Percentiles rank a stretch among this genome's conserved stretches.
Evolutionary conservation across 1,140 invertebrate genomes (phyloP).

Genomic region (Dinothrombium tinctorium): DNA sequence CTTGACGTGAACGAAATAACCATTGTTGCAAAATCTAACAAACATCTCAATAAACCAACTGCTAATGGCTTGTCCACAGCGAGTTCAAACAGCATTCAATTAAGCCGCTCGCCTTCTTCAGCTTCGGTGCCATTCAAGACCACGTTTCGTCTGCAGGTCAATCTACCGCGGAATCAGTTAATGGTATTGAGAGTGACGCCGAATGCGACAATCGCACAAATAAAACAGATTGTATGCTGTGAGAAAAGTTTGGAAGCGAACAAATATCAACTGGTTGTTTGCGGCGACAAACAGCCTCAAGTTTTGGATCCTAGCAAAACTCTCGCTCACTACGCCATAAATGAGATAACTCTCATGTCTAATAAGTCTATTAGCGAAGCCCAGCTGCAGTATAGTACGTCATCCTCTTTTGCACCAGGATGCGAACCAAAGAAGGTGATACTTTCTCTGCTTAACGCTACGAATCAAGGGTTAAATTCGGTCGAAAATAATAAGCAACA

Average conservation of each 20-base stretch:
- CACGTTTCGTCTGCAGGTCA: constrained; percentile 49
- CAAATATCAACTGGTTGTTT: constrained; percentile 38
- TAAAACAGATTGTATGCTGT: constrained; percentile 44
- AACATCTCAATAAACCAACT: neutral
- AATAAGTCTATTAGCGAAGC: constrained; percentile 3
- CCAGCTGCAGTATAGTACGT: no score
- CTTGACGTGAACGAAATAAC: constrained; percentile 28
- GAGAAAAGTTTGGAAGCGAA: constrained; percentile 47
- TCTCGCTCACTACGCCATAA: constrained; percentile 12
- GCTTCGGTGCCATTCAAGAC: constrained; percentile 21
- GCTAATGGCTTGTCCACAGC: constrained; percentile 7
- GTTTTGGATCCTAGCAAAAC: constrained; percentile 13
- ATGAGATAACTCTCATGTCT: constrained; percentile 14
- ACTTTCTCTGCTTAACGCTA: no score
- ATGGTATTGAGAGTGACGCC: constrained; percentile 45
- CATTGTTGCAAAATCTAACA: constrained; percentile 29
- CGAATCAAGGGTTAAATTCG: no score
- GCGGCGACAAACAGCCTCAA: constrained; percentile 1
- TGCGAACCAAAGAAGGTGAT: no score
- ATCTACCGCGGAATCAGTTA: constrained; percentile 54
- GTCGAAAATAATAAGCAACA: no score
- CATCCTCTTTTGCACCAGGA: no score
- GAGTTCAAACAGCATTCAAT: constrained; percentile 5
- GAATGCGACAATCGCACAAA: constrained; percentile 35
- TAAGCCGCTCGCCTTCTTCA: neutral